phyloP scores from a whole-genome alignment of 2,797 vertebrate species.

The Tinamus major region DNA sequence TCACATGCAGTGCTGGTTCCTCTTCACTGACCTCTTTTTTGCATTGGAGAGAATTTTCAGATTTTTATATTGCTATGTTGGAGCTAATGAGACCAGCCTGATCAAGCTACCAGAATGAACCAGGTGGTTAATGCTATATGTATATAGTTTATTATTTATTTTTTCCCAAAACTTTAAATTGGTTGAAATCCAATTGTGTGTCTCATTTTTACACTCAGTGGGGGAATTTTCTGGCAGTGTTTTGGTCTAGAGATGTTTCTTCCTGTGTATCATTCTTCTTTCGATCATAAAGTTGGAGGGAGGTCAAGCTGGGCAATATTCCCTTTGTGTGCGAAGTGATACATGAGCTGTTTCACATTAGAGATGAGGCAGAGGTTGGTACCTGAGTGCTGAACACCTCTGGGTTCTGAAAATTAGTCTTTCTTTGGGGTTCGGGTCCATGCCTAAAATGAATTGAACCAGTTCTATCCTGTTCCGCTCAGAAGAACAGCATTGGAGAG shows the following conservation, averaged over 20 bases:
- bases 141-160: conserved; percentile 6
- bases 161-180: conserved; percentile 49
- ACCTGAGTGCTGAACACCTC: background rate
- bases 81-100: conserved; percentile 40
- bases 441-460: background rate
- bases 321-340: background rate
- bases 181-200: conserved; percentile 54
- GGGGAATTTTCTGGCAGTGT: conserved; percentile 41
- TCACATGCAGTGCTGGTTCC: background rate
- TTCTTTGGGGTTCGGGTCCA: background rate
- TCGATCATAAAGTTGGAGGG: conserved; percentile 41
- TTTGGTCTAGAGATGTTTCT: conserved; percentile 51
- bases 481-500: background rate
- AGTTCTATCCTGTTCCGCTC: background rate
- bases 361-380: background rate
- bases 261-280: conserved; percentile 31
- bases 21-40: background rate
- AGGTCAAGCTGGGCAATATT: conserved; percentile 45
- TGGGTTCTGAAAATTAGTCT: background rate
- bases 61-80: conserved; percentile 5
- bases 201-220: conserved; percentile 50
- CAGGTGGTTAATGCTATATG: background rate
- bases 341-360: conserved; percentile 27
- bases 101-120: conserved; percentile 44
- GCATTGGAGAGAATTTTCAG: conserved; percentile 15